Percentiles rank a stretch among this genome's conserved stretches.
These are phyloP conservation scores for Epinephelus coioides DNA, from an alignment of 2,797 vertebrate genomes.

Conservation along the genomic window DNA sequence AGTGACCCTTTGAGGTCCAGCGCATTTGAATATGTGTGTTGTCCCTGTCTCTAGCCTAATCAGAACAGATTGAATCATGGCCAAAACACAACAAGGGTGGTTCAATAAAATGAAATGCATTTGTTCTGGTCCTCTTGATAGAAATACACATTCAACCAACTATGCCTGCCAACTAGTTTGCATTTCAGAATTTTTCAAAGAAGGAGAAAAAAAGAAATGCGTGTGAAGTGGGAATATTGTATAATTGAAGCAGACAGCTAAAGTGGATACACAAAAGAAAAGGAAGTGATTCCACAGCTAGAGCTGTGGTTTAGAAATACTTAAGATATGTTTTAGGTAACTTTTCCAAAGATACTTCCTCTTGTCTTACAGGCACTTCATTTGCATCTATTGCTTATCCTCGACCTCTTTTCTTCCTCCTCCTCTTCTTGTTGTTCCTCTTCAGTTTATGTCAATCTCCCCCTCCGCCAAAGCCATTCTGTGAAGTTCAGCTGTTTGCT, in stretches of 20 bases:
- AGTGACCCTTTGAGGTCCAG: conserved; percentile 76
- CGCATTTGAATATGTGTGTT: conserved; percentile 77
- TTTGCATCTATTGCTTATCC: conserved; percentile 43
- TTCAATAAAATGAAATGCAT: conserved; percentile 71
- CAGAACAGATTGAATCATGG: conserved; percentile 76
- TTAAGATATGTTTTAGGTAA: conserved; percentile 34
- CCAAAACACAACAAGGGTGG: conserved; percentile 72
- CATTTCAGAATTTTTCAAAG: conserved; percentile 49
- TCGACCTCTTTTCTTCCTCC: conserved; percentile 18
- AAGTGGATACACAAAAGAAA: conserved; percentile 42
- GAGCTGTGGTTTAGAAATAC: conserved; percentile 22
- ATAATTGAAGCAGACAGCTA: conserved; percentile 46
- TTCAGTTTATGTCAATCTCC: conserved; percentile 39
- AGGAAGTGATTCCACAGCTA: conserved; percentile 26
- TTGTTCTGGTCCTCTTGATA: conserved; percentile 66
- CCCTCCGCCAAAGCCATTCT: conserved; percentile 11
- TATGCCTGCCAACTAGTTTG: conserved; percentile 52
- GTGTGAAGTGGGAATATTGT: conserved; percentile 50
- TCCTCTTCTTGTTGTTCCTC: conserved; percentile 23
- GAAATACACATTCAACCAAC: conserved; percentile 51
- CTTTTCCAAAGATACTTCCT: conserved; percentile 30
- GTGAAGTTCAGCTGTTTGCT: conserved; percentile 47
- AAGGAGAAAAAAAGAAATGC: conserved; percentile 25
- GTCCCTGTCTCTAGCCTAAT: conserved; percentile 71
- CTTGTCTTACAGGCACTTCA: conserved; percentile 33